A percentile compares a stretch with the other conserved stretches of the same genome.
Conservation (phyloP, 2,888 invertebrate genomes). For the Meiosimyza decipiens region DNA sequence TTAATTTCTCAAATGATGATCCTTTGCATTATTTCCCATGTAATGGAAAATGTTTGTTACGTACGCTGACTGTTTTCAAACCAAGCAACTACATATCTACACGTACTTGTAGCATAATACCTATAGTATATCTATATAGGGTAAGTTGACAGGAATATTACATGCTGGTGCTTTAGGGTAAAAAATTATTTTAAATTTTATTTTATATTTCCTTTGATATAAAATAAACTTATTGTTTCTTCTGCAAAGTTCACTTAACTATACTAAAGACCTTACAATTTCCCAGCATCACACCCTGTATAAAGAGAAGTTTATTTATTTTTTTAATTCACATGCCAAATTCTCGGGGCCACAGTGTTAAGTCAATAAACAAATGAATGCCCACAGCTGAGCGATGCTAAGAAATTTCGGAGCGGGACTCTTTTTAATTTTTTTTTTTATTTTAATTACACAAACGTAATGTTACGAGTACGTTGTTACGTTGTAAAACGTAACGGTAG, state of each 20-base stretch:
- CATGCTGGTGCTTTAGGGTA: too few relatives aligned
- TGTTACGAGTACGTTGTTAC: constrained; percentile 37
- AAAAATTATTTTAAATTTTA: too few relatives aligned
- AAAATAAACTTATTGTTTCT: too few relatives aligned
- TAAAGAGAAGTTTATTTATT: neutral
- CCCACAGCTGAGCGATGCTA: constrained; percentile 34
- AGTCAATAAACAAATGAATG: constrained; percentile 12
- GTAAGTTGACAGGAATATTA: too few relatives aligned
- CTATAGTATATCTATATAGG: too few relatives aligned
- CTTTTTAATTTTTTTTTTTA: neutral
- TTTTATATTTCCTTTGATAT: too few relatives aligned
- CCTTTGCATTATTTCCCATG: constrained; percentile 2
- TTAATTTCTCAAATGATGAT: constrained; percentile 19
- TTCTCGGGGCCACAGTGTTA: too few relatives aligned
- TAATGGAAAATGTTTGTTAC: too few relatives aligned
- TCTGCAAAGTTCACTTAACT: too few relatives aligned
- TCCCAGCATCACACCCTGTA: neutral
- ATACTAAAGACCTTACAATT: neutral
- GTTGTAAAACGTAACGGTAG: neutral
- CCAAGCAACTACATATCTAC: too few relatives aligned
- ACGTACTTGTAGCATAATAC: too few relatives aligned
- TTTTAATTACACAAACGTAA: constrained; percentile 28
- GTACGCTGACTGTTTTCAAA: too few relatives aligned
- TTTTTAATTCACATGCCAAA: neutral
- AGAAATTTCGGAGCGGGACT: constrained; percentile 35